These are phyloP conservation scores for Hetaerina titia DNA, from an alignment of 2,888 invertebrate species.

Conservation along the genomic window DNA sequence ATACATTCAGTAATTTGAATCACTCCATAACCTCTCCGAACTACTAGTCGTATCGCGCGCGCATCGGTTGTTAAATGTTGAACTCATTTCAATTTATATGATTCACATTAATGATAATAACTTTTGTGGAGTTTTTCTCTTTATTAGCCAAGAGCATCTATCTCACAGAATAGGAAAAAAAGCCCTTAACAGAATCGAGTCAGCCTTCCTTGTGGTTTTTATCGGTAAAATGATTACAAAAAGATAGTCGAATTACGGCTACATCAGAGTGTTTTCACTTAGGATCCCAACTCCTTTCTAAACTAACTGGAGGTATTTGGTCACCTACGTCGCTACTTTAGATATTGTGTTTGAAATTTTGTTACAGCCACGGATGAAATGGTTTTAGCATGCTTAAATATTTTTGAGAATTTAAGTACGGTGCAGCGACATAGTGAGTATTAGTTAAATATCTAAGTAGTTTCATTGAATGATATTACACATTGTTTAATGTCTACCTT, in stretches of 20 bases:
- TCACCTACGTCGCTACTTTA: no score
- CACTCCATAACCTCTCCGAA: background rate
- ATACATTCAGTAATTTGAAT: background rate
- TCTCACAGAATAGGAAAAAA: background rate
- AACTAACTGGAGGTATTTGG: no score
- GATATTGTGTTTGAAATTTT: no score
- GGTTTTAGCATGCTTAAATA: no score
- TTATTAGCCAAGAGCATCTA: background rate
- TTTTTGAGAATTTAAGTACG: no score
- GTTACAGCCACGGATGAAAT: no score
- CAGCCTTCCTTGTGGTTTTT: background rate
- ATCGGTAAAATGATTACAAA: background rate
- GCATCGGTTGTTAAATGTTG: background rate
- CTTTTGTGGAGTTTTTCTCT: background rate
- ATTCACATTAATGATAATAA: background rate
- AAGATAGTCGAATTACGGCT: background rate
- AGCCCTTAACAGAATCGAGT: background rate
- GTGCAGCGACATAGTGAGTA: no score
- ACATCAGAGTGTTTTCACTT: no score
- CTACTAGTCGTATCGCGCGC: background rate
- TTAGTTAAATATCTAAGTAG: no score
- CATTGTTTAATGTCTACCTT: no score
- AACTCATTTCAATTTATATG: background rate
- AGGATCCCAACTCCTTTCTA: no score
- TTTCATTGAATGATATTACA: no score